Base-by-base conservation (phyloP, 2,113 vertebrate species). In the Pterophyllum scalare region DNA sequence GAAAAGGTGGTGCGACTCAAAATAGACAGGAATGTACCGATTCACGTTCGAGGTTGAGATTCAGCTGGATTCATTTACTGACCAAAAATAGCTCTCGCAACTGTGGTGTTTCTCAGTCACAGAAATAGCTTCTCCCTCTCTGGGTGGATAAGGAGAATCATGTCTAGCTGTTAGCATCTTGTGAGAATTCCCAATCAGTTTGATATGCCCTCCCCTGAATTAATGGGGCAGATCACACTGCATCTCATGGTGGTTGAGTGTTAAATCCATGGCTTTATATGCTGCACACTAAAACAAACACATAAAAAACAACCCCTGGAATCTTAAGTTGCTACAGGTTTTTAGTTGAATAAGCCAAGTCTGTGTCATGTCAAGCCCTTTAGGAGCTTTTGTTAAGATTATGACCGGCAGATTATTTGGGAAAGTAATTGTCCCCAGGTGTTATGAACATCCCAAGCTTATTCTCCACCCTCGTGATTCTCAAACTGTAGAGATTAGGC, bases 401-500 rank as follows among this genome's bases (percentile, higher is more conserved):
- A 87, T 86, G 79, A 86, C 65, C 4, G 19, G 86, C 61, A 91
- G 80, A 90, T 93, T 91, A 90, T 91, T 91, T 91, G 79, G 78
- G 40, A 59, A 80, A 82, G 77, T 87, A 78, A 87, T 86, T 91
- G 87, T 92, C 88, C 91, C 87, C 86, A 91, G 88, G 91, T 92
- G 91, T 90, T 90, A 79, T 59, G 72, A 89, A 80, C 75, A 91
- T 84, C 65, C 80, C 84, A 92, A 90, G 78, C 86, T 79, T 86
- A 91, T 93, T 93, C 88, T 90, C 91, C 92, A 92, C 89, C 86
- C 87, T 70, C 9, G 2, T 86, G 79, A 54, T 88, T 82, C 87
- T 88, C 84, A 79, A 79, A 88, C 83, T 87, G 89, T 84, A 75
- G 65, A 88, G 92, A 94, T 95, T 92, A 93, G 81, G 79, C 91